Conservation (phyloP, 2,113 vertebrate genomes). For the Tragelaphus imberbis region DNA sequence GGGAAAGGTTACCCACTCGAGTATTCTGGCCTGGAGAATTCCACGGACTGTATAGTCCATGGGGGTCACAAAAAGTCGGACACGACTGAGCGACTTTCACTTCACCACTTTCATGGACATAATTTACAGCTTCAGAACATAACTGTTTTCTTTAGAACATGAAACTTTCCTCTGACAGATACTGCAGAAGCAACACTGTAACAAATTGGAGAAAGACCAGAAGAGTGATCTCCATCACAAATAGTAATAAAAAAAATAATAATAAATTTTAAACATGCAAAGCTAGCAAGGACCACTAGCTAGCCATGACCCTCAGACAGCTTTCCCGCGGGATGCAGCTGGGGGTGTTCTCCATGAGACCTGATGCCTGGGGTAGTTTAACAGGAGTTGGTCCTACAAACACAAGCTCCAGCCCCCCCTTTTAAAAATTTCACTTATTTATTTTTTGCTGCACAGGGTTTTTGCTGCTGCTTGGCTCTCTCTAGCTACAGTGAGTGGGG, state of each 20-base stretch:
- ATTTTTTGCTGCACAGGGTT: background rate
- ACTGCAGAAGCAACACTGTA: background rate
- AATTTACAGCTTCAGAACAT: background rate
- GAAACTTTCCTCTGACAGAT: background rate
- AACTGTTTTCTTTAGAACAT: background rate
- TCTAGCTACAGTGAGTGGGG: accelerated
- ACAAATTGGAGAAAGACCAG: background rate
- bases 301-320: accelerated
- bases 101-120: background rate
- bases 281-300: background rate
- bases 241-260: background rate
- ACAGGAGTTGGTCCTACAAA: accelerated
- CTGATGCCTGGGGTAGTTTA: accelerated
- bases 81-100: background rate
- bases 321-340: accelerated
- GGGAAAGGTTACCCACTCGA: background rate
- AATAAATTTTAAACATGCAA: accelerated
- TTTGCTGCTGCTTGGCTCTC: background rate
- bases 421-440: background rate
- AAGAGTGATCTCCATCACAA: background rate
- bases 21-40: background rate
- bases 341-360: background rate
- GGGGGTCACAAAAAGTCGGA: background rate
- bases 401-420: accelerated
- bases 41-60: background rate